phyloP scores from a whole-genome alignment of 2,888 invertebrate species.

The Epinotia bilunana region DNA sequence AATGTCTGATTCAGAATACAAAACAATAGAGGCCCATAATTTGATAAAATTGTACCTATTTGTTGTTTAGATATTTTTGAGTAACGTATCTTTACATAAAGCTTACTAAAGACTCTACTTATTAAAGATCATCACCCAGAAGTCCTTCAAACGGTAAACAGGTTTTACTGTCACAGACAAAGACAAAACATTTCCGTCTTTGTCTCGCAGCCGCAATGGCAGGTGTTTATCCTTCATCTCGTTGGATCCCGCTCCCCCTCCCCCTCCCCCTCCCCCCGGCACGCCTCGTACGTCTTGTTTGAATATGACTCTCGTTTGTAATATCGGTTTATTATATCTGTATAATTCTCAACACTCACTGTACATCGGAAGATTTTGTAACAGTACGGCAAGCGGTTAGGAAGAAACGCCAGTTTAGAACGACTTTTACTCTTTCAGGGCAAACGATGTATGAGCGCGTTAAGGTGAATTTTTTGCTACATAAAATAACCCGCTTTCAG shows the following conservation, averaged over 20 bases:
- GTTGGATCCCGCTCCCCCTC: not conserved
- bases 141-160: not conserved
- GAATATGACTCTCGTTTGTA: conserved; percentile 43
- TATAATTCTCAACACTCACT: conserved; percentile 38
- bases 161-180: conserved; percentile 16
- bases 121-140: not conserved
- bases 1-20: no score
- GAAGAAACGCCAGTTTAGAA: not conserved
- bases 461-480: not conserved
- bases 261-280: not conserved
- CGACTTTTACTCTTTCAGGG: not conserved
- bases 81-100: not conserved
- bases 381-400: not conserved
- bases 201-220: not conserved
- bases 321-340: conserved; percentile 44
- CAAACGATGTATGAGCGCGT: not conserved
- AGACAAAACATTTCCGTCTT: not conserved
- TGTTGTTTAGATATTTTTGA: no score
- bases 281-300: conserved; percentile 24
- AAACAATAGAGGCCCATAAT: no score
- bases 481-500: no score
- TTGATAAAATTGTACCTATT: no score
- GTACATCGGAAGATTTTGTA: not conserved
- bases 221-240: conserved; percentile 38
- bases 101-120: not conserved